Base-by-base conservation (phyloP, 2,113 vertebrate species). In the Pelodiscus sinensis region DNA sequence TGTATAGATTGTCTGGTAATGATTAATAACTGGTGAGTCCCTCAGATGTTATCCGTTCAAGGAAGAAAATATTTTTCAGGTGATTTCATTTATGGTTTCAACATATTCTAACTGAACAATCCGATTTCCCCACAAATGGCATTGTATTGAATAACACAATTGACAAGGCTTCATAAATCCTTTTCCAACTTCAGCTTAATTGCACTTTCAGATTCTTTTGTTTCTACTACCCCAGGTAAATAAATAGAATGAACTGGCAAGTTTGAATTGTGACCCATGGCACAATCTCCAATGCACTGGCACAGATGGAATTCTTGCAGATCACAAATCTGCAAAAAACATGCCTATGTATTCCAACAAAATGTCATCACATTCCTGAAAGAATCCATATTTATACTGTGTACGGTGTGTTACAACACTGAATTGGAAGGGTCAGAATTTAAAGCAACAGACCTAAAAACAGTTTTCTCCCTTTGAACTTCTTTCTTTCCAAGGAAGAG, bases 301-400 rank as follows among this genome's bases (percentile, higher is more conserved):
- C 94, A 92, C 82, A 96, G 5, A 29, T 2, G 14, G 88, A 97
- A 96, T 94, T 97, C 94, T 98, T 97, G 82, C 94, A 97, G 96
- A 94, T 97, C 95, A 97, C 97, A 98, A 98, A 98, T 98, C 97
- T 97, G 94, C 95, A 92, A 58, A 83, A 95, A 95, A 90, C 94
- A 88, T 93, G 44, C 91, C 80, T 94, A 85, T 79, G 79, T 89
- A 89, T 94, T 97, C 97, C 96, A 97, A 97, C 58, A 97, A 97
- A 97, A 96, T 96, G 96, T 97, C 97, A 97, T 96, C 96, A 79
- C 60, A 92, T 75, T 79, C 85, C 92, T 97, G 95, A 95, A 94
- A 88, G 91, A 96, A 95, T 85, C 94, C 88, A 93, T 92, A 97
- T 97, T 97, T 96, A 93, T 90, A 78, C 3, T 91, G 90, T 12